These are phyloP conservation scores for Nothocercus julius DNA, from an alignment of 2,113 vertebrate genomes.

Conservation along the genomic window DNA sequence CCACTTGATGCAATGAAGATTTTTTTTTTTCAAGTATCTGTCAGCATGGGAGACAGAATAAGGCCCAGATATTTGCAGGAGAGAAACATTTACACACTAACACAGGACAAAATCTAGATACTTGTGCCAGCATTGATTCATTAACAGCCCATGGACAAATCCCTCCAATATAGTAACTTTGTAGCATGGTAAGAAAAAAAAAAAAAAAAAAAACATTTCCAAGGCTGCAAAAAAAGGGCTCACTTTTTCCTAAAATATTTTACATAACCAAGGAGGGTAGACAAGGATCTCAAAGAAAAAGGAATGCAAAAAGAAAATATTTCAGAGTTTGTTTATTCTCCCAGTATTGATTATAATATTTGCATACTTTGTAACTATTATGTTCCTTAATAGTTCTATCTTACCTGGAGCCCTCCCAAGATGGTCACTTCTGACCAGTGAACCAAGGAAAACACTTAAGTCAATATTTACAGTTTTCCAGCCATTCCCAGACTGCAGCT, in stretches of 20 bases:
- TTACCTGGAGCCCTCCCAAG: neutral
- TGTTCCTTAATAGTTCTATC: neutral
- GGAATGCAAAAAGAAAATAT: neutral
- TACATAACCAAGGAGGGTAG: neutral
- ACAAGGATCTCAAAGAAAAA: neutral
- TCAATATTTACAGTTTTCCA: neutral
- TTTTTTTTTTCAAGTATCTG: neutral
- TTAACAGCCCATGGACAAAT: neutral
- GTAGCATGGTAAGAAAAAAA: neutral
- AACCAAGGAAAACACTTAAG: neutral
- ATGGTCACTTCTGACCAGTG: neutral
- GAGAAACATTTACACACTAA: neutral
- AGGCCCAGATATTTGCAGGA: neutral
- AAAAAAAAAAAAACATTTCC: neutral
- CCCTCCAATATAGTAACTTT: neutral
- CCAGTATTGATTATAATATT: neutral
- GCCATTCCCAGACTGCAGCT: accelerated
- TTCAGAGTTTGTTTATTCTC: neutral
- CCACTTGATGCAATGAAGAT: neutral
- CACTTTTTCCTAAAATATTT: neutral
- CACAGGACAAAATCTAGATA: neutral
- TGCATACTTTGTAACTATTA: neutral
- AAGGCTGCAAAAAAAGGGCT: neutral
- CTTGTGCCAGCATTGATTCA: neutral
- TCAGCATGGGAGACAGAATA: neutral